Conservation (phyloP, 1,140 invertebrate species). For the Camponotus vicinus region DNA sequence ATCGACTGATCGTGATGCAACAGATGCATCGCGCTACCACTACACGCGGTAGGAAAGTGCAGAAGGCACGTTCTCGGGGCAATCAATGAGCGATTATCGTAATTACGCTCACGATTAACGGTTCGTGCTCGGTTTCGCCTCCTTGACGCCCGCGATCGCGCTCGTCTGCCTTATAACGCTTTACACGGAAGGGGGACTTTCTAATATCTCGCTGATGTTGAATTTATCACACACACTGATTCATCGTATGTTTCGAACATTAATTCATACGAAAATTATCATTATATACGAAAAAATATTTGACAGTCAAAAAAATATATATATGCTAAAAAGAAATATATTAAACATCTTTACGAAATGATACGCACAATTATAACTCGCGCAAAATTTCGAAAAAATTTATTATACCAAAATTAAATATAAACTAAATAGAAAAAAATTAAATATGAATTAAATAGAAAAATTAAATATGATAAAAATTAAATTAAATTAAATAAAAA, state of each 20-base stretch:
- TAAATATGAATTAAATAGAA: no score
- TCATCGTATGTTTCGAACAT: not conserved
- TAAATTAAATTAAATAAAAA: no score
- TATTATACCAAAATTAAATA: not conserved
- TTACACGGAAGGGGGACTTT: constrained; percentile 69
- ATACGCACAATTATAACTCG: not conserved
- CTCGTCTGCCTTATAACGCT: constrained; percentile 52
- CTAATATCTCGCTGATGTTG: constrained; percentile 72
- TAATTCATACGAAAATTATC: not conserved
- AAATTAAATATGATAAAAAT: no score
- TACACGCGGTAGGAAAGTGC: constrained; percentile 67
- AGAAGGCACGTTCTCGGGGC: constrained; percentile 75
- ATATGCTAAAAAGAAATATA: no score
- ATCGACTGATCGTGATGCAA: constrained; percentile 58
- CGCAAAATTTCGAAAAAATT: not conserved
- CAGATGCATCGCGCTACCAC: constrained; percentile 58
- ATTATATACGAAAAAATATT: not conserved
- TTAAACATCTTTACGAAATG: not conserved
- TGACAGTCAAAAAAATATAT: not conserved
- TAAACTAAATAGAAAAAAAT: not conserved
- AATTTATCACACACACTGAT: not conserved
- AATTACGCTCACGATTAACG: constrained; percentile 79
- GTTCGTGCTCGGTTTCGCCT: constrained; percentile 61
- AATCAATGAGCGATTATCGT: constrained; percentile 81
- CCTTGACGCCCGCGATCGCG: constrained; percentile 63